A percentile compares a stretch with the other conserved stretches of the same genome.
Conservation (phyloP, 2,797 vertebrate genomes). For the Agapornis canus region DNA sequence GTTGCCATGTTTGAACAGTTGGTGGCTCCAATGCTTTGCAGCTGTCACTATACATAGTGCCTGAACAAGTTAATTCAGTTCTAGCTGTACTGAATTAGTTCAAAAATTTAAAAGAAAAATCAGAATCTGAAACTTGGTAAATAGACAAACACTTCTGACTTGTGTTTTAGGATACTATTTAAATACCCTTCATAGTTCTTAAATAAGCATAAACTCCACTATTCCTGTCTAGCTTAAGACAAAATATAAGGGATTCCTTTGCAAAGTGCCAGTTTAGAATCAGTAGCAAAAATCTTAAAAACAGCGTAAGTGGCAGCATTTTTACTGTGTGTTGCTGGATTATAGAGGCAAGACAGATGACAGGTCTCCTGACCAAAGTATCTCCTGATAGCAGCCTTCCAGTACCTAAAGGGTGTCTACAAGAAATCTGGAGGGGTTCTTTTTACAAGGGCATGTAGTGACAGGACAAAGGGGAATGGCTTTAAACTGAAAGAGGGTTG, state of each 20-base stretch:
- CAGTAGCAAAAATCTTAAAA: not conserved
- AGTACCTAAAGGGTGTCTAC: not conserved
- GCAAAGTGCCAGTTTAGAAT: not conserved
- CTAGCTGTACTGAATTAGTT: not conserved
- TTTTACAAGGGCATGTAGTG: not conserved
- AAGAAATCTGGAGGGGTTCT: not conserved
- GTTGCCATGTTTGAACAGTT: constrained; percentile 79
- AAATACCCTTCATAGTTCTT: not conserved
- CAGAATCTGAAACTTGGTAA: not conserved
- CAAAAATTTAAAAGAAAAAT: not conserved
- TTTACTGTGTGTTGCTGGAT: not conserved
- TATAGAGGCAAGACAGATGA: not conserved
- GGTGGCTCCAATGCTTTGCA: constrained; percentile 79
- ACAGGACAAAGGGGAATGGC: not conserved
- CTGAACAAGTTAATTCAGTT: not conserved
- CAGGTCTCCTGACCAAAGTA: not conserved
- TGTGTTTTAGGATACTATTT: not conserved
- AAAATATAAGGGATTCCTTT: not conserved
- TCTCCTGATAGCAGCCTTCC: not conserved
- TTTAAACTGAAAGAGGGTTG: not conserved
- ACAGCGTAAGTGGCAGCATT: not conserved
- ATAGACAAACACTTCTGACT: not conserved
- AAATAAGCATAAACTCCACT: not conserved
- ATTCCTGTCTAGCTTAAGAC: not conserved
- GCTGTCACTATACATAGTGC: not conserved